Evolutionary conservation across 2,888 invertebrate species (phyloP), one percentile per base, ranked within the genome.

Genomic region (Alcis repandata): DNA sequence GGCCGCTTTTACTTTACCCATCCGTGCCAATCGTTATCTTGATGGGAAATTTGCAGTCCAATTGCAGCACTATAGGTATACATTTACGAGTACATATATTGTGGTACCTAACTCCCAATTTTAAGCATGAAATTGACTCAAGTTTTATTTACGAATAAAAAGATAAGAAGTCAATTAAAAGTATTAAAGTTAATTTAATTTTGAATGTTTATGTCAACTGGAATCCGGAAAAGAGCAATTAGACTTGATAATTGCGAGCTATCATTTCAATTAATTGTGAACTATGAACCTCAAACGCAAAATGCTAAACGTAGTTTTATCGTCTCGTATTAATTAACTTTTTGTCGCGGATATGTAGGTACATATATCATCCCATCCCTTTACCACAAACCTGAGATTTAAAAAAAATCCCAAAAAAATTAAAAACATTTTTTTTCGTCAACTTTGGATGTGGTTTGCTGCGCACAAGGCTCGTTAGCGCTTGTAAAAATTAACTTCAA

Each of bases 11-110:
- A 60, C 56, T 60, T 60, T 52, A 56, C 51, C 51, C 56, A 52
- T 65, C 46, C 45, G 65, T 57, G 65, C 59, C 45, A 65, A 65
- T 10, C 41, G 48, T 59, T 59, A 64, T 65, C 65, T 60, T 52
- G 65, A 65, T 65, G n/a, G n/a, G 40, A 59, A 53, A 64, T 65
- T 60, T 45, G 65, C 57, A 60, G 49, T 65, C 32, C 22, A 33
- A 32, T 19, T 46, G 53, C 13, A 15, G 20, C 49, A 49, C n/a
- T n/a, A n/a, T n/a, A n/a, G n/a, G 10, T 41, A n/a, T 51, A 56
- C 19, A 60, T 60, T 65, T 38, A 32, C n/a, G n/a, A n/a, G n/a
- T n/a, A n/a, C 38, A 58, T 53, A 63, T 45, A 59, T 59, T 45
- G 43, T 49, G 3, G 17, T 48, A 61, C 46, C 48, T n/a, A n/a